Conservation (phyloP, 2,113 vertebrate genomes). For the Euleptes europaea region DNA sequence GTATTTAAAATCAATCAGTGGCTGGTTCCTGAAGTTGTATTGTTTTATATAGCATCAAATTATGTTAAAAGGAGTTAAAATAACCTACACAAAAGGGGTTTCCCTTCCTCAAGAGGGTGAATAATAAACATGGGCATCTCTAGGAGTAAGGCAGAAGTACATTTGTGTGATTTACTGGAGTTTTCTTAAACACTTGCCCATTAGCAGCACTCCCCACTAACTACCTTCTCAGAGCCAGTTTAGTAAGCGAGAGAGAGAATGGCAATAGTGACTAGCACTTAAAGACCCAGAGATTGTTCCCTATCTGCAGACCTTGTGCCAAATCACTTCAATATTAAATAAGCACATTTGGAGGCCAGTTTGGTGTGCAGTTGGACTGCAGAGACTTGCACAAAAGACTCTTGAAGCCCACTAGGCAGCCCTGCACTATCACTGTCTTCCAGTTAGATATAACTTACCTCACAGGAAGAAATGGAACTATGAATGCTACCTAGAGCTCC, state of each 20-base stretch:
- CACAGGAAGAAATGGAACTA: too few species aligned
- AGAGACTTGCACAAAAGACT: too few species aligned
- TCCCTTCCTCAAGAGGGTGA: too few species aligned
- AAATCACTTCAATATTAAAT: neutral
- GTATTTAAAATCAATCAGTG: neutral
- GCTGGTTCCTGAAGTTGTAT: neutral
- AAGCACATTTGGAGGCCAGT: neutral
- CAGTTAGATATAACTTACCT: too few species aligned
- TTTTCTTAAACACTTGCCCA: neutral
- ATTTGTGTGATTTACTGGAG: neutral
- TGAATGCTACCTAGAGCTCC: too few species aligned
- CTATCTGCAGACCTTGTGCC: neutral
- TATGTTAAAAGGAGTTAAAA: neutral
- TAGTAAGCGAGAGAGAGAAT: neutral
- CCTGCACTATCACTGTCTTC: too few species aligned
- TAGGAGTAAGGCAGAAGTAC: neutral
- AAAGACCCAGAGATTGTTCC: neutral
- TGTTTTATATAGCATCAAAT: neutral
- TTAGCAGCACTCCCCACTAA: neutral
- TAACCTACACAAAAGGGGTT: neutral
- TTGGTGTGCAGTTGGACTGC: too few species aligned
- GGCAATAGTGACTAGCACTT: neutral
- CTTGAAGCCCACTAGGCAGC: too few species aligned
- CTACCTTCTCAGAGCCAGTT: neutral
- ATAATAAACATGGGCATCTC: neutral